A percentile compares a stretch with the other conserved stretches of the same genome.
Conservation (phyloP, 2,888 invertebrate genomes). For the Luffia ferchaultella region DNA sequence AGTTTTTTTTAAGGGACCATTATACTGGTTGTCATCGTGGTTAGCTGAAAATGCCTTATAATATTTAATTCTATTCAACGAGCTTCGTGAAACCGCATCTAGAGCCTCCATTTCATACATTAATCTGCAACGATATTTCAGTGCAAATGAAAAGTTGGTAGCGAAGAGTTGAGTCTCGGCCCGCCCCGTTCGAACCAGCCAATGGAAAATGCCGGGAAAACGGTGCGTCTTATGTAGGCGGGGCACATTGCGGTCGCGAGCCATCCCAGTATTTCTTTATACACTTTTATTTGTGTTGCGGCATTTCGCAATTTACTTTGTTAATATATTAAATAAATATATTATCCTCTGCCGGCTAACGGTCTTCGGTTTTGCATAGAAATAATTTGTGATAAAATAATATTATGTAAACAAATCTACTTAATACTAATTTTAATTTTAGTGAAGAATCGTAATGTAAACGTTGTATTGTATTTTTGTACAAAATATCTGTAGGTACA, state of each 20-base stretch:
- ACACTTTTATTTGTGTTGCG: background rate
- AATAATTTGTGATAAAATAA: background rate
- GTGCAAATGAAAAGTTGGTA: conserved; percentile 64
- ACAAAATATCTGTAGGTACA: no score
- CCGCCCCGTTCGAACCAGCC: conserved; percentile 50
- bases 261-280: conserved; percentile 40
- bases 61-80: no score
- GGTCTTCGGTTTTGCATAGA: background rate
- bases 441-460: background rate
- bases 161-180: conserved; percentile 29
- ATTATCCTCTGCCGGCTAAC: background rate
- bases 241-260: conserved; percentile 38
- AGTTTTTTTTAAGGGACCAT: no score
- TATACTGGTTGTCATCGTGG: no score
- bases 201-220: conserved; percentile 60
- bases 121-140: conserved; percentile 60
- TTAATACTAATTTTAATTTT: background rate
- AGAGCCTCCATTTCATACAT: conserved; percentile 49
- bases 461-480: no score
- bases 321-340: background rate
- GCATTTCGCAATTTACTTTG: background rate
- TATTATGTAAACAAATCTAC: background rate
- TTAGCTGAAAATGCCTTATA: no score
- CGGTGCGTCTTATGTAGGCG: conserved; percentile 58
- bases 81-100: conserved; percentile 47